phyloP scores from a whole-genome alignment of 2,113 vertebrate genomes.

The Grammomys surdaster region DNA sequence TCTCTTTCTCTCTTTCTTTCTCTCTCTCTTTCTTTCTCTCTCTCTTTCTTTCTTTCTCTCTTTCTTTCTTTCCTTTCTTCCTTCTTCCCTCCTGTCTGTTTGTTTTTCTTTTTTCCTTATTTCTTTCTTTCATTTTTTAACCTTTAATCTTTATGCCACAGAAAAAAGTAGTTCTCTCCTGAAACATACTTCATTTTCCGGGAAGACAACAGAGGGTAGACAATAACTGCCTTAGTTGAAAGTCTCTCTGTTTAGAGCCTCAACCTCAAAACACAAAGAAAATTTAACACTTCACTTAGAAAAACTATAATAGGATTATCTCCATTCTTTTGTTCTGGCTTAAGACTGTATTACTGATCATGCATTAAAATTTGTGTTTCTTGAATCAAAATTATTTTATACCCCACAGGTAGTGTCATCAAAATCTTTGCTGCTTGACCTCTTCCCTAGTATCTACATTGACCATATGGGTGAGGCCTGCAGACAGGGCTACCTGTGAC shows the following conservation, averaged over 20 bases:
- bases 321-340: not conserved
- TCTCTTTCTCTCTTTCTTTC: too few species aligned
- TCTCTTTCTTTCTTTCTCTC: too few species aligned
- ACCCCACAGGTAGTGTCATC: not conserved
- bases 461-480: not conserved
- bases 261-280: slow-evolving; percentile 39
- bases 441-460: not conserved
- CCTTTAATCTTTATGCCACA: slow-evolving; percentile 60
- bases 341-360: not conserved
- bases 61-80: not conserved
- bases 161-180: slow-evolving; percentile 18
- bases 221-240: slow-evolving; percentile 54
- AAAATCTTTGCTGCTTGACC: not conserved
- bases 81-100: too few species aligned
- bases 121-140: not conserved
- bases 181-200: not conserved
- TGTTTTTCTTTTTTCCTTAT: not conserved
- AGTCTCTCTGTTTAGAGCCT: slow-evolving; percentile 40
- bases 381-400: slow-evolving; percentile 36
- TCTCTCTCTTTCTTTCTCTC: not conserved
- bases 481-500: not conserved
- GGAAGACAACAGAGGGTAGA: not conserved
- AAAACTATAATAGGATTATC: not conserved
- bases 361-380: not conserved
- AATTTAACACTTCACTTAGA: slow-evolving; percentile 32